phyloP scores from a whole-genome alignment of 2,888 invertebrate genomes.

The Acanthoscelides obtectus region DNA sequence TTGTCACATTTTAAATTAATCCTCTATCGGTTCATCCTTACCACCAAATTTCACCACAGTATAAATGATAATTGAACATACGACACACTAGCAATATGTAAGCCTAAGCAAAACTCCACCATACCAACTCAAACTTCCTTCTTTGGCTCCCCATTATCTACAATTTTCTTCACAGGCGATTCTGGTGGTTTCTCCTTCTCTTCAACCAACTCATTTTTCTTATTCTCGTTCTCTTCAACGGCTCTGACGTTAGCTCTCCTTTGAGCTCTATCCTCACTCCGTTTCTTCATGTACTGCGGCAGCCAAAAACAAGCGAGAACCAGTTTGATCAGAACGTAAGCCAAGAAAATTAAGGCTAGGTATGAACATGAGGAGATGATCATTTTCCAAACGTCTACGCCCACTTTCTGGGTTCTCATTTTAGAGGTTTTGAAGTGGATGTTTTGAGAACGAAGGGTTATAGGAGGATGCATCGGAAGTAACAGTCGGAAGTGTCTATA shows the following conservation, averaged over 20 bases:
- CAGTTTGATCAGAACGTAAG: conserved; percentile 63
- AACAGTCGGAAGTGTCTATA: conserved; percentile 9
- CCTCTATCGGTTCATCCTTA: too few species aligned
- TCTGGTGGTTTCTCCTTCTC: conserved; percentile 11
- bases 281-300: conserved; percentile 56
- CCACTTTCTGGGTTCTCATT: conserved; percentile 65
- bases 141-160: conserved; percentile 1
- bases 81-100: background rate
- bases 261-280: conserved; percentile 45
- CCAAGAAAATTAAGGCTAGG: conserved; percentile 55
- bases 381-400: conserved; percentile 65
- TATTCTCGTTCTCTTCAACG: conserved; percentile 23
- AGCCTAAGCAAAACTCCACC: background rate
- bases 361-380: conserved; percentile 59
- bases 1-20: too few species aligned
- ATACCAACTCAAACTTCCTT: background rate
- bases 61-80: too few species aligned
- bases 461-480: background rate
- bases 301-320: conserved; percentile 62
- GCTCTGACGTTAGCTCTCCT: conserved; percentile 40
- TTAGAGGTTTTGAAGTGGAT: conserved; percentile 4
- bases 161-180: background rate
- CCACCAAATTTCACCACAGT: too few species aligned
- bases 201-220: conserved; percentile 16
- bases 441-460: background rate